Base-by-base conservation (phyloP, 2,113 vertebrate genomes). In the Pitta sordida region DNA sequence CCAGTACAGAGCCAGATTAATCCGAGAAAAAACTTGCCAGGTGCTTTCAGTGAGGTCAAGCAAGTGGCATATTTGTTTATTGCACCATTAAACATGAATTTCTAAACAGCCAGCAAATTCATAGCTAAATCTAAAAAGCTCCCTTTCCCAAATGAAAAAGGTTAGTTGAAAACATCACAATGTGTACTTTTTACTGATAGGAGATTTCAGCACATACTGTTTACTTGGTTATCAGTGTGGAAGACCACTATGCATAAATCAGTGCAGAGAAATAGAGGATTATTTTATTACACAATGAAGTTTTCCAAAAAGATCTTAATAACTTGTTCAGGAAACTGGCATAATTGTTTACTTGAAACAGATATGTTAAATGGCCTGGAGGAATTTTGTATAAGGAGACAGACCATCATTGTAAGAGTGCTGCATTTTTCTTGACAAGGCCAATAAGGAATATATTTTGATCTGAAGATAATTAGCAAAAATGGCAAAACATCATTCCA, bases 271-370 rank as follows among this genome's bases (percentile, higher is more conserved):
- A 93, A 65, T 15, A 88, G 56, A 70, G 41, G 24, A 67, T 70
- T 88, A 34, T 68, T 93, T 93, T 85, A 92, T 91, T 68, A 89
- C 53, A 87, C 69, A 92, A 76, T 29, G 11, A 87, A 58, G 41
- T 51, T 91, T 88, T 86, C 43, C 3, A 76, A 91, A 95, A 81
- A 77, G 9, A 6, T 63, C 39, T 43, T 74, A 30, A 94, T 91
- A 90, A 89, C 58, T 92, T 74, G 51, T 77, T 86, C 51, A 63
- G 91, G 92, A 94, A 95, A 88, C n/a, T 39, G 30, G 53, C 51
- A 91, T 53, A 17, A 43, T 58, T 87, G 73, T 95, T 96, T 93
- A 86, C 65, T 96, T 89, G 73, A 87, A 93, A 76, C 15, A 87
- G 81, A 93, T 78, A 81, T 17, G 39, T 23, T 88, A 78, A 82